Conservation (phyloP, 2,888 invertebrate species). For the Dryococelus australis region DNA sequence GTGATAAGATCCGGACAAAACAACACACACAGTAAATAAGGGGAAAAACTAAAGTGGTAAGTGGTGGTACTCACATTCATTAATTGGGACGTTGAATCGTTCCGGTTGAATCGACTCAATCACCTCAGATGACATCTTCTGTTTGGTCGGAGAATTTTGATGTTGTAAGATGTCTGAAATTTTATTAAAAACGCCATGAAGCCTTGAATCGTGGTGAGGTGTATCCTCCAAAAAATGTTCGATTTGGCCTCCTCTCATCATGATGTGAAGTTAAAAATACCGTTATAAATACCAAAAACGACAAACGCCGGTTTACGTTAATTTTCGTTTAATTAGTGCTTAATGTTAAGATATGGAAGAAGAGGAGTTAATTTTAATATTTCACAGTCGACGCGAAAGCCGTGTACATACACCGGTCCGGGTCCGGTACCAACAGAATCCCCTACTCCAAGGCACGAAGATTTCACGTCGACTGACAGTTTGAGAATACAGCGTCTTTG, state of each 20-base stretch:
- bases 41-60: conserved; percentile 12
- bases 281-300: neutral
- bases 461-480: neutral
- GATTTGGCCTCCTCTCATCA: conserved; percentile 39
- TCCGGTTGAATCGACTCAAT: conserved; percentile 44
- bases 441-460: neutral
- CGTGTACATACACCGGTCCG: neutral
- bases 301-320: neutral
- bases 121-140: conserved; percentile 44
- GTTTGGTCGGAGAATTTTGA: conserved; percentile 43
- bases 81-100: conserved; percentile 39
- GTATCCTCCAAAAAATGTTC: conserved; percentile 42
- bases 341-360: neutral
- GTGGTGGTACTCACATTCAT: conserved; percentile 36
- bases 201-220: conserved; percentile 43
- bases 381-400: conserved; percentile 8
- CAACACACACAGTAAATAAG: neutral
- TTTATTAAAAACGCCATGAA: conserved; percentile 49
- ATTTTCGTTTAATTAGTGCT: neutral
- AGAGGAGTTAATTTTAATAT: neutral
- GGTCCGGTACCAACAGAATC: neutral
- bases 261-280: neutral
- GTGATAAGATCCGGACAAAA: neutral
- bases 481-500: neutral
- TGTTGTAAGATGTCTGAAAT: conserved; percentile 48